phyloP scores from a whole-genome alignment of 92 coral and sea anemone genomes.

The Zoanthus gigantus region DNA sequence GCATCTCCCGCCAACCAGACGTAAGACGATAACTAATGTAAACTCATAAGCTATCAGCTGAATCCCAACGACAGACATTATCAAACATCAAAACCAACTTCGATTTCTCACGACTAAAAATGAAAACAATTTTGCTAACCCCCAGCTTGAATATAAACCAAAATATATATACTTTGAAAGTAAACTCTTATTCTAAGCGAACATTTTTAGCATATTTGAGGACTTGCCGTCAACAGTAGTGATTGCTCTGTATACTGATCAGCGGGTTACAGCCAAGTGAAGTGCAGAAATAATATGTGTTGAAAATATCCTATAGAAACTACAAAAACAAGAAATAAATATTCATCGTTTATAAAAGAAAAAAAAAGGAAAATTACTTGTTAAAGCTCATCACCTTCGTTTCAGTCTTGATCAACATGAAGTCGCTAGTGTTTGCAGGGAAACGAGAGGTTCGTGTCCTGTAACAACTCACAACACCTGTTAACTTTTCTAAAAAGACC shows the following conservation, averaged over 20 bases:
- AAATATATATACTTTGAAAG: conserved; percentile 32
- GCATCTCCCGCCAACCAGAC: conserved; percentile 2
- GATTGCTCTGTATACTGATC: too few species aligned
- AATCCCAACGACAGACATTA: conserved; percentile 36
- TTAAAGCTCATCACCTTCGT: not conserved
- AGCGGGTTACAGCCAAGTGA: not conserved
- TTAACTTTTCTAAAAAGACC: not conserved
- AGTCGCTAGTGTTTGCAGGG: not conserved
- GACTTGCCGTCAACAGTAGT: not conserved
- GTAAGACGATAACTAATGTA: conserved; percentile 38
- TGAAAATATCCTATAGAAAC: not conserved
- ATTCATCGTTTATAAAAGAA: not conserved
- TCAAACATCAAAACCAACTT: conserved; percentile 42
- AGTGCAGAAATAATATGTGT: not conserved
- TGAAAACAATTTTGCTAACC: conserved; percentile 50
- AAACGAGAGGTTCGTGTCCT: not conserved
- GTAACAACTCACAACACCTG: conserved; percentile 1
- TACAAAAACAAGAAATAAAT: not conserved
- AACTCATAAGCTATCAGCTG: conserved; percentile 34
- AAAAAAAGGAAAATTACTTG: not conserved
- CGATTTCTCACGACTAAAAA: conserved; percentile 43
- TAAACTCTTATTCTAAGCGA: conserved; percentile 1
- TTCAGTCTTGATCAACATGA: not conserved
- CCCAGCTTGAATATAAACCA: conserved; percentile 48
- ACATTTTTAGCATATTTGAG: not conserved